Evolutionary conservation across 1,140 invertebrate genomes (phyloP), one percentile per base, ranked within the genome.

Genomic region (Ceratina japonica): DNA sequence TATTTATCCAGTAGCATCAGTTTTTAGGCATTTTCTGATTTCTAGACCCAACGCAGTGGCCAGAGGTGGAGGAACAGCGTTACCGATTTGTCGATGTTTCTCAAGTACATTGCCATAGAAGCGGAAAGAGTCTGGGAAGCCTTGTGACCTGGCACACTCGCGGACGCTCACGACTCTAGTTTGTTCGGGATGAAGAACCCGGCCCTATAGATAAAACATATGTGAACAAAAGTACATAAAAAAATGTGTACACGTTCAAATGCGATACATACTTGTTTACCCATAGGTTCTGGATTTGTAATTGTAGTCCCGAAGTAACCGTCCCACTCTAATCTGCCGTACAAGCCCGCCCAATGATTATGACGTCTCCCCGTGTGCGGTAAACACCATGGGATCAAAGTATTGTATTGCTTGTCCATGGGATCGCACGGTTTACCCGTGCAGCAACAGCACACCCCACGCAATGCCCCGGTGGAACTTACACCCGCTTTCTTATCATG

Each of bases 221-320:
- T 27, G 20, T 58, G 12, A 7, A 3, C 16, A 49, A n/a, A n/a
- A n/a, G n/a, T 20, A 22, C 3, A 59, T 15, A 7, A 58, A n/a
- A 58, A 1, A 3, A 54, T 54, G 16, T n/a, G n/a, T n/a, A n/a
- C n/a, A n/a, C 51, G 18, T 22, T 59, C 3, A 18, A 51, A 51
- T 20, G 31, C 59, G 51, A 27, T 58, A 49, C 12, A 63, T 73
- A 88, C 96, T 93, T 97, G 97, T 94, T 97, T 97, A 64, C 97
- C 96, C 96, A 97, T 97, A 18, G 97, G 97, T 90, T 97, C 97
- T 64, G 97, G 97, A 93, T 97, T 97, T 20, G 97, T 97, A 69
- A 96, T 94, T 3, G 96, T 97, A 1, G 97, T 98, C 71, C 94
- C 95, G 89, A 97, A 98, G 92, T 96, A 97, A 10, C 96, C 97